These are phyloP conservation scores for Paratrypauchen microcephalus DNA, from an alignment of 2,797 vertebrate genomes.

Conservation along the genomic window DNA sequence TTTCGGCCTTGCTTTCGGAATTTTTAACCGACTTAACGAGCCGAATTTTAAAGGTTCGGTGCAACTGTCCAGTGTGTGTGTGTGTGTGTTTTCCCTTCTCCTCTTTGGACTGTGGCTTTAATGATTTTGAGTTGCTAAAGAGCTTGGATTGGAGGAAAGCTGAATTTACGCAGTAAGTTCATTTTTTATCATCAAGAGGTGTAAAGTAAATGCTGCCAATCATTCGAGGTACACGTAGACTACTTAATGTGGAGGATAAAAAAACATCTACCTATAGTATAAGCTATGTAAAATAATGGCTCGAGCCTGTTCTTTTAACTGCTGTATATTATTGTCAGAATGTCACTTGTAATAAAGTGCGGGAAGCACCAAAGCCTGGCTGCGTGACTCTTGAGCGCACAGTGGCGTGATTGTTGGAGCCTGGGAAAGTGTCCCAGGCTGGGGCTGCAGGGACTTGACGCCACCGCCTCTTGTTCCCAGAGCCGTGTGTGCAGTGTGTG, in stretches of 20 bases:
- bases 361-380: conserved; percentile 65
- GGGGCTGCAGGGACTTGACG: conserved; percentile 81
- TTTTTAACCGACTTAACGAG: conserved; percentile 32
- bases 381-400: conserved; percentile 78
- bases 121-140: conserved; percentile 28
- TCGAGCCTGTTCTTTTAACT: too few species aligned
- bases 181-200: conserved; percentile 9
- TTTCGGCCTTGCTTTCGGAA: conserved; percentile 26
- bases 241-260: not conserved
- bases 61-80: conserved; percentile 18
- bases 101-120: conserved; percentile 46
- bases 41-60: conserved; percentile 30
- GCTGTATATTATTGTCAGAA: conserved; percentile 2
- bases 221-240: not conserved
- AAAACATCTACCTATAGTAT: not conserved
- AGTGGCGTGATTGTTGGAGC: conserved; percentile 88
- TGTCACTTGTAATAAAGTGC: conserved; percentile 61
- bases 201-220: not conserved
- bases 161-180: conserved; percentile 54
- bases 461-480: conserved; percentile 81
- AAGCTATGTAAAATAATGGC: not conserved
- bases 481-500: conserved; percentile 74
- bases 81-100: conserved; percentile 19
- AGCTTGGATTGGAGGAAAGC: conserved; percentile 45
- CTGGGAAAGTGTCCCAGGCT: conserved; percentile 86